phyloP scores from a whole-genome alignment of 2,797 vertebrate species.

The Saguinus oedipus region DNA sequence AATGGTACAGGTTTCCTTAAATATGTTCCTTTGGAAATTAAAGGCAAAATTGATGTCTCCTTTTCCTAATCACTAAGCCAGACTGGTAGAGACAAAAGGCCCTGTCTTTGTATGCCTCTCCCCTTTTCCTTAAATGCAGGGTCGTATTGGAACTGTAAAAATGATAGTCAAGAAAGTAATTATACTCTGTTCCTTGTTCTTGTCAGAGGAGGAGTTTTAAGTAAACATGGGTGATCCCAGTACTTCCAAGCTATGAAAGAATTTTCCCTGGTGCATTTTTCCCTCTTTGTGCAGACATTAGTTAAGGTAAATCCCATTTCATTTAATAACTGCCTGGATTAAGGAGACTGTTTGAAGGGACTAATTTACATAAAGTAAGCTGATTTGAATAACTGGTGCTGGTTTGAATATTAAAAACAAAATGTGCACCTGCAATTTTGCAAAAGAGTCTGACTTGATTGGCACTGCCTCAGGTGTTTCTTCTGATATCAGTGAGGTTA shows the following conservation, averaged over 20 bases:
- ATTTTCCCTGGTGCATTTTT: constrained; percentile 63
- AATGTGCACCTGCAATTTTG: constrained; percentile 56
- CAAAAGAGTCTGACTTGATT: constrained; percentile 57
- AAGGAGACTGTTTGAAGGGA: constrained; percentile 61
- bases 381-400: constrained; percentile 65
- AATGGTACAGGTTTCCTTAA: constrained; percentile 32
- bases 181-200: neutral
- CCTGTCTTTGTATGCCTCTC: neutral
- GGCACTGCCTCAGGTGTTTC: neutral
- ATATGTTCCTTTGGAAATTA: constrained; percentile 37
- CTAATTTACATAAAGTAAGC: constrained; percentile 70
- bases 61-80: neutral
- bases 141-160: constrained; percentile 54
- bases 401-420: constrained; percentile 63
- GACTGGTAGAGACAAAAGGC: neutral
- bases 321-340: constrained; percentile 72
- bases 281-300: constrained; percentile 49
- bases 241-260: constrained; percentile 53
- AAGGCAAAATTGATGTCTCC: constrained; percentile 4
- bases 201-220: constrained; percentile 62
- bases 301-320: constrained; percentile 76
- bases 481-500: constrained; percentile 36
- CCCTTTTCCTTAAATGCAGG: neutral
- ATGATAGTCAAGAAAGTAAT: constrained; percentile 30
- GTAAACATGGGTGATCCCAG: constrained; percentile 46